Evolutionary conservation across 1,140 invertebrate species (phyloP).

Genomic region (Eueides isabella): DNA sequence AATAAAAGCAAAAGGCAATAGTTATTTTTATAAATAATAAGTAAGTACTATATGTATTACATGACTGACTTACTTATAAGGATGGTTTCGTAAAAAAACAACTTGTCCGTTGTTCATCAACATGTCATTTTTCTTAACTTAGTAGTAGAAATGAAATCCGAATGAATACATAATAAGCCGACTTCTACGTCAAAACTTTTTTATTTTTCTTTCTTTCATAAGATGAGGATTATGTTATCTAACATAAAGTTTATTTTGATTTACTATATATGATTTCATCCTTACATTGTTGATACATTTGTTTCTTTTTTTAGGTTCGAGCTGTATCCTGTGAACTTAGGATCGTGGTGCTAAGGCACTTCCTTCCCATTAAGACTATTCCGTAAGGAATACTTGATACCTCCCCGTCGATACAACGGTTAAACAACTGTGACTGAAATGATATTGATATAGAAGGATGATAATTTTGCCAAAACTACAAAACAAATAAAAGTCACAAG

Average conservation of each 20-base stretch:
- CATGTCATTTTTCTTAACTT: background rate
- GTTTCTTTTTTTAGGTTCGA: no score
- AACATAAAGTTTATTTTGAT: background rate
- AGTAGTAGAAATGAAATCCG: background rate
- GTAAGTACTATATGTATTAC: background rate
- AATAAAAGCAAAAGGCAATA: slow-evolving; percentile 1
- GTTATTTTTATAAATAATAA: background rate
- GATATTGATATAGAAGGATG: background rate
- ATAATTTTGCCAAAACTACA: background rate
- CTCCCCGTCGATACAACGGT: no score
- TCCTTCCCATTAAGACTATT: no score
- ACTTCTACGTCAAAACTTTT: slow-evolving; percentile 2
- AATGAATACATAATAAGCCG: background rate
- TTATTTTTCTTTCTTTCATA: background rate
- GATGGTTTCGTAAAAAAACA: background rate
- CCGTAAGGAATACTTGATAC: no score
- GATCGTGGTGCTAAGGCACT: no score
- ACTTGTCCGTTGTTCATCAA: background rate
- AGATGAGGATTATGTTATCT: background rate
- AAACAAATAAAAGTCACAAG: background rate
- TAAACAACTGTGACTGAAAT: background rate
- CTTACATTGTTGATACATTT: background rate
- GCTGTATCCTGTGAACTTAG: no score
- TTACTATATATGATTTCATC: background rate
- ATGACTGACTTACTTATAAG: background rate